These are phyloP conservation scores for Drosophila subobscura DNA, from an alignment of 1,140 invertebrate species.

Conservation along the genomic window DNA sequence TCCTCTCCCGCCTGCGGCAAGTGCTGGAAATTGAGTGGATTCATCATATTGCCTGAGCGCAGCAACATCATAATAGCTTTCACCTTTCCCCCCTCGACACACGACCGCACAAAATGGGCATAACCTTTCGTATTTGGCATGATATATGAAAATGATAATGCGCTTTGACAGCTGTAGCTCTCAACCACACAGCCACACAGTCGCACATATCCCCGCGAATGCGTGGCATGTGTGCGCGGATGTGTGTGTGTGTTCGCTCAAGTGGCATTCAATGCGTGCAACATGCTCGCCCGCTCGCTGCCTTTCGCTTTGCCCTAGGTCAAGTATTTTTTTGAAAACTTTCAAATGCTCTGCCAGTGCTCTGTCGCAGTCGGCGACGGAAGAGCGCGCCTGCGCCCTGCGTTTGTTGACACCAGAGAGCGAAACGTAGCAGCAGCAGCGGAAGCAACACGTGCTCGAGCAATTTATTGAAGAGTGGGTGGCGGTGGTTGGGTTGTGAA, in stretches of 20 bases:
- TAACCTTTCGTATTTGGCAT: constrained; percentile 55
- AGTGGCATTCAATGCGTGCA: constrained; percentile 44
- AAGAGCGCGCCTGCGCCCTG: constrained; percentile 62
- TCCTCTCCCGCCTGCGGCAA: background rate
- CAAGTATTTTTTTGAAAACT: constrained; percentile 60
- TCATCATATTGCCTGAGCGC: constrained; percentile 39
- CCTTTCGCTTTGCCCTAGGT: constrained; percentile 66
- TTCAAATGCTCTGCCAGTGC: constrained; percentile 33
- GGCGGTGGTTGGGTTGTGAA: constrained; percentile 16
- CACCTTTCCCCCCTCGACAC: constrained; percentile 26
- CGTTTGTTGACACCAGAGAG: constrained; percentile 59
- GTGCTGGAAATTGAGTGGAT: constrained; percentile 52
- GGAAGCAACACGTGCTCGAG: constrained; percentile 69
- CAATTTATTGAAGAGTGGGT: constrained; percentile 19
- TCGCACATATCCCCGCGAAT: constrained; percentile 13
- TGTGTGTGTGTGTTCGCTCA: constrained; percentile 33
- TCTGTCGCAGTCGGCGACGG: constrained; percentile 26
- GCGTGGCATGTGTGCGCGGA: too few species aligned
- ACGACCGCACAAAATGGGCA: constrained; percentile 33
- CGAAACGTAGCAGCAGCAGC: background rate
- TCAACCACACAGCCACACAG: constrained; percentile 31
- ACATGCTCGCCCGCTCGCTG: constrained; percentile 22
- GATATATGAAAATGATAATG: constrained; percentile 75
- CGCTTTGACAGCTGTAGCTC: constrained; percentile 61
- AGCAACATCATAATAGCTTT: constrained; percentile 29